phyloP scores from a whole-genome alignment of 2,797 vertebrate genomes.

The Morus bassanus region DNA sequence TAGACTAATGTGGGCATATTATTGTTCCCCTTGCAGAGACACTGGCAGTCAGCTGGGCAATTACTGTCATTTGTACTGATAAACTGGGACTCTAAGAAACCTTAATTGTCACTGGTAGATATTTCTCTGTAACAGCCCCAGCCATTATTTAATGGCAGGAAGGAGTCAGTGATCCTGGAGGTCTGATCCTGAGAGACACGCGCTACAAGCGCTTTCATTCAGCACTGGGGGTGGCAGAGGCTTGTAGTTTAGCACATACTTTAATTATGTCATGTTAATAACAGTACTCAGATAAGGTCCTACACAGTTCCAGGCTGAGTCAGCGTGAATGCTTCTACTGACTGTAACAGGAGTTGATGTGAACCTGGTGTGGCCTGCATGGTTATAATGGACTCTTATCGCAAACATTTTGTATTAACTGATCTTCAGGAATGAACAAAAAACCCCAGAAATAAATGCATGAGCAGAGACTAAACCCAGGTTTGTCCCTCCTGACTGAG shows the following conservation, averaged over 20 bases:
- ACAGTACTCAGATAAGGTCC: background rate
- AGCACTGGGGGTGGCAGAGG: background rate
- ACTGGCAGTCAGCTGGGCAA: background rate
- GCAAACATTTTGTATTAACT: background rate
- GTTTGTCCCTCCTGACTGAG: background rate
- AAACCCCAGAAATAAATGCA: background rate
- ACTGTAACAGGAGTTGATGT: background rate
- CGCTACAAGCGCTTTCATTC: background rate
- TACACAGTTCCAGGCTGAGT: background rate
- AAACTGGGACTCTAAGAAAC: background rate
- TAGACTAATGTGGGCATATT: background rate
- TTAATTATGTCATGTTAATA: background rate
- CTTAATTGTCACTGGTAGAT: background rate
- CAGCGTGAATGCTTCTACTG: background rate
- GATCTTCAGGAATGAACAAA: background rate
- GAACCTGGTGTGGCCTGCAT: background rate
- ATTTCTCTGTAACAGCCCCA: background rate
- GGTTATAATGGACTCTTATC: background rate
- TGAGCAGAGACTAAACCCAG: background rate
- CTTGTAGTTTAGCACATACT: background rate
- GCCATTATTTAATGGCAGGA: background rate
- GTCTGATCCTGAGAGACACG: background rate
- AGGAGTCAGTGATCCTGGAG: background rate
- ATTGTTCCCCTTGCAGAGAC: background rate
- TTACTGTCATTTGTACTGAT: background rate